Evolutionary conservation across 2,888 invertebrate genomes (phyloP).

Genomic region (Chrysolina oricalcia): DNA sequence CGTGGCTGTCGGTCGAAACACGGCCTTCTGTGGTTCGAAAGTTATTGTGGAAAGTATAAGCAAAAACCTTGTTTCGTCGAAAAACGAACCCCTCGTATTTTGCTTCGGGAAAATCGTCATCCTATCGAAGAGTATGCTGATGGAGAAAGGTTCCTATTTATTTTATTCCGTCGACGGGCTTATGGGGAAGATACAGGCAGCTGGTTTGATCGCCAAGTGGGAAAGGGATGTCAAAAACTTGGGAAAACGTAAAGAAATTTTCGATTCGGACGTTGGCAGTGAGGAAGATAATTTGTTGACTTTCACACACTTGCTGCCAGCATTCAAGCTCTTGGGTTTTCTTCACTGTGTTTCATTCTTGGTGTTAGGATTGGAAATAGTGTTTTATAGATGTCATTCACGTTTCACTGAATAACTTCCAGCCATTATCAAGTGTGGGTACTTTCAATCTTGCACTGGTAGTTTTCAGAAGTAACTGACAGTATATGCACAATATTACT

Average conservation of each 20-base stretch:
- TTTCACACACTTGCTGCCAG: slow-evolving; percentile 23
- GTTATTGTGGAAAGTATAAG: slow-evolving; percentile 60
- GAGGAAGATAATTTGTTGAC: slow-evolving; percentile 11
- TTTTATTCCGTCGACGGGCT: slow-evolving; percentile 57
- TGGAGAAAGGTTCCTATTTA: slow-evolving; percentile 64
- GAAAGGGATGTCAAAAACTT: slow-evolving; percentile 19
- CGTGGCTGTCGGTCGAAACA: slow-evolving; percentile 56
- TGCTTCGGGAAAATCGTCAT: slow-evolving; percentile 61
- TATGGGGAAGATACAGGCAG: slow-evolving; percentile 57
- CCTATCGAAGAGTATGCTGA: slow-evolving; percentile 64
- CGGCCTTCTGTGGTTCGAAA: slow-evolving; percentile 58
- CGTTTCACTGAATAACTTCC: not conserved
- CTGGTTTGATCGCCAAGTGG: slow-evolving; percentile 56
- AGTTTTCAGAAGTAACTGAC: no score
- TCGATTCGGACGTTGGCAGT: slow-evolving; percentile 10
- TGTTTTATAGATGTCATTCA: not conserved
- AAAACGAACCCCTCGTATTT: slow-evolving; percentile 52
- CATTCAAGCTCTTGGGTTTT: slow-evolving; percentile 22
- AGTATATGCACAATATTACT: no score
- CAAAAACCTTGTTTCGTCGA: slow-evolving; percentile 57
- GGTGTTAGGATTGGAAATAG: slow-evolving; percentile 28
- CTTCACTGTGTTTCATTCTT: slow-evolving; percentile 12
- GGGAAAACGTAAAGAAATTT: not conserved
- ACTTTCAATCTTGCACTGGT: not conserved
- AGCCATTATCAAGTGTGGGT: not conserved